Evolutionary conservation across 2,113 vertebrate species (phyloP).

Genomic region (Rissa tridactyla): DNA sequence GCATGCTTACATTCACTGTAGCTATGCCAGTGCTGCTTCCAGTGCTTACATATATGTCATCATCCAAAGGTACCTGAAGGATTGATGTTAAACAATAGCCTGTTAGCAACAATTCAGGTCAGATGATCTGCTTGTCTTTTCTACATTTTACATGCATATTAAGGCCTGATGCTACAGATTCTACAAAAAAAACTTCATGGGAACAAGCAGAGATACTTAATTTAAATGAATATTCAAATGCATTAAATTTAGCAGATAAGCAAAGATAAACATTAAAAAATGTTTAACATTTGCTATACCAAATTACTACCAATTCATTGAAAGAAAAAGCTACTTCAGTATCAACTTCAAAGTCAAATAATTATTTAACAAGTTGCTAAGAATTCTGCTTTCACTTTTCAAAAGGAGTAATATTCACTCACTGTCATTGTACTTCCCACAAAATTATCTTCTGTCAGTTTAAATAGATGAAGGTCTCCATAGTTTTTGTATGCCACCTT

Average conservation of each 20-base stretch:
- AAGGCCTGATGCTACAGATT: neutral
- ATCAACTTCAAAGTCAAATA: neutral
- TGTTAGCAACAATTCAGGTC: neutral
- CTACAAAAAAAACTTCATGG: neutral
- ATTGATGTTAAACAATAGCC: neutral
- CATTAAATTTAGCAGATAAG: neutral
- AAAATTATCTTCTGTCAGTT: conserved; percentile 73
- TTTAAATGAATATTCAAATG: neutral
- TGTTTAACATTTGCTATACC: neutral
- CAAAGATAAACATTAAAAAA: neutral
- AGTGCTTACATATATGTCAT: conserved; percentile 79
- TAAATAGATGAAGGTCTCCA: conserved; percentile 62
- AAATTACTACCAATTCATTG: neutral
- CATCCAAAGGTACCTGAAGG: conserved; percentile 66
- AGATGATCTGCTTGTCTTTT: neutral
- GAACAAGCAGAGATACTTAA: neutral
- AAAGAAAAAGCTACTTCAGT: neutral
- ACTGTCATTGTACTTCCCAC: conserved; percentile 77
- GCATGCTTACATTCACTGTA: conserved; percentile 81
- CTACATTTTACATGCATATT: neutral
- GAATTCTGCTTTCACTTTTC: neutral
- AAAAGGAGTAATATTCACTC: neutral
- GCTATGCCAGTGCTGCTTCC: conserved; percentile 83
- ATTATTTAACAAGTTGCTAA: neutral
- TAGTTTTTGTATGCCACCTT: conserved; percentile 73